phyloP scores from a whole-genome alignment of 2,888 invertebrate species.

The Cremastinae sp. region DNA sequence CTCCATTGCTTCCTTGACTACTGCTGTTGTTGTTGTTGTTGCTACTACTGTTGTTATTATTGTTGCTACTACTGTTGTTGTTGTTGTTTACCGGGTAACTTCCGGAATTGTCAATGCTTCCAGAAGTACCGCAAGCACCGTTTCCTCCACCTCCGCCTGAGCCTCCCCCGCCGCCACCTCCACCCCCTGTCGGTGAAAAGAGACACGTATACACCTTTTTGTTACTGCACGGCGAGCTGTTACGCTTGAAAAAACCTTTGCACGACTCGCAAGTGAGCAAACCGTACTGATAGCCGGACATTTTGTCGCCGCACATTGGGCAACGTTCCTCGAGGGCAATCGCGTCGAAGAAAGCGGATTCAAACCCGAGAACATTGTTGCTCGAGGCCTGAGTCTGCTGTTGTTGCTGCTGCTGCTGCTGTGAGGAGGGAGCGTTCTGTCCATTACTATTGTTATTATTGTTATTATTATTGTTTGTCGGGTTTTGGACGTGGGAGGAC shows the following conservation, averaged over 20 bases:
- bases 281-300: constrained; percentile 89
- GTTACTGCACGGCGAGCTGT: constrained; percentile 84
- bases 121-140: constrained; percentile 48
- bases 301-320: constrained; percentile 88
- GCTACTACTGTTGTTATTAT: constrained; percentile 71
- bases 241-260: constrained; percentile 88
- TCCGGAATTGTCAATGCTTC: constrained; percentile 48
- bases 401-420: constrained; percentile 82
- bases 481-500: constrained; percentile 56
- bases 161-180: constrained; percentile 63
- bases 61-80: constrained; percentile 71
- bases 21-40: constrained; percentile 65
- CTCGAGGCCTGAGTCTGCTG: constrained; percentile 73
- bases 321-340: constrained; percentile 85
- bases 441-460: constrained; percentile 69
- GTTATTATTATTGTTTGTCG: constrained; percentile 60
- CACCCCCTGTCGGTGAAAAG: constrained; percentile 76
- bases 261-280: constrained; percentile 89
- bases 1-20: constrained; percentile 71
- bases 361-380: constrained; percentile 78
- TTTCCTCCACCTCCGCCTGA: constrained; percentile 61
- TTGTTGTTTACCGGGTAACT: constrained; percentile 71
- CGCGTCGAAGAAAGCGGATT: constrained; percentile 81
- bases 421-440: constrained; percentile 23
- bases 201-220: constrained; percentile 89